Evolutionary conservation across 2,888 invertebrate species (phyloP).

Genomic region (Nomada fabriciana): DNA sequence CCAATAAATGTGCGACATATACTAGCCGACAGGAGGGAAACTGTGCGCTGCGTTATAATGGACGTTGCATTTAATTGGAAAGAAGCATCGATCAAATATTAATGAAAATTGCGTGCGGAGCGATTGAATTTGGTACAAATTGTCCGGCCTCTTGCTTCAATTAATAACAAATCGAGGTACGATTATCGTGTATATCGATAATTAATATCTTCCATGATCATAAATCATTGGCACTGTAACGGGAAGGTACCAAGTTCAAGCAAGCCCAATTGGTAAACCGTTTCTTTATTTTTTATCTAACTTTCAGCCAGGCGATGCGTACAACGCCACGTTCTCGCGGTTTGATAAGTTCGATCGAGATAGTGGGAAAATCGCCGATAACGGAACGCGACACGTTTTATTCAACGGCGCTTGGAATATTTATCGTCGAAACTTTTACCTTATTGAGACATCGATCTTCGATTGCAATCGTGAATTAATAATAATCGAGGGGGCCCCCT

Average conservation of each 20-base stretch:
- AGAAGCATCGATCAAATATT: slow-evolving; percentile 19
- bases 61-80: slow-evolving; percentile 32
- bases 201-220: not conserved
- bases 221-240: not conserved
- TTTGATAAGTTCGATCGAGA: slow-evolving; percentile 66
- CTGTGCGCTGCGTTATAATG: slow-evolving; percentile 24
- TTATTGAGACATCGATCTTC: not conserved
- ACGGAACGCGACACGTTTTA: slow-evolving; percentile 22
- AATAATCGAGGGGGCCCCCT: slow-evolving; percentile 26
- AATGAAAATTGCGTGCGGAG: slow-evolving; percentile 7
- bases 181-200: not conserved
- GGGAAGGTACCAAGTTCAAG: not conserved
- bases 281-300: slow-evolving; percentile 39
- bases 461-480: slow-evolving; percentile 52
- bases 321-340: slow-evolving; percentile 34
- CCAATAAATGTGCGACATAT: slow-evolving; percentile 30
- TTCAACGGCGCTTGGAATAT: slow-evolving; percentile 32
- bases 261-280: slow-evolving; percentile 2
- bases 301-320: slow-evolving; percentile 54
- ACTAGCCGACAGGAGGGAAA: not conserved
- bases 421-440: slow-evolving; percentile 1
- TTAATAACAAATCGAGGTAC: not conserved
- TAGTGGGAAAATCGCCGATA: slow-evolving; percentile 42
- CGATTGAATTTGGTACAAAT: slow-evolving; percentile 2
- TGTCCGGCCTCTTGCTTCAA: not conserved